Conservation (phyloP, 2,888 invertebrate species). For the Zaprionus lineosus region DNA sequence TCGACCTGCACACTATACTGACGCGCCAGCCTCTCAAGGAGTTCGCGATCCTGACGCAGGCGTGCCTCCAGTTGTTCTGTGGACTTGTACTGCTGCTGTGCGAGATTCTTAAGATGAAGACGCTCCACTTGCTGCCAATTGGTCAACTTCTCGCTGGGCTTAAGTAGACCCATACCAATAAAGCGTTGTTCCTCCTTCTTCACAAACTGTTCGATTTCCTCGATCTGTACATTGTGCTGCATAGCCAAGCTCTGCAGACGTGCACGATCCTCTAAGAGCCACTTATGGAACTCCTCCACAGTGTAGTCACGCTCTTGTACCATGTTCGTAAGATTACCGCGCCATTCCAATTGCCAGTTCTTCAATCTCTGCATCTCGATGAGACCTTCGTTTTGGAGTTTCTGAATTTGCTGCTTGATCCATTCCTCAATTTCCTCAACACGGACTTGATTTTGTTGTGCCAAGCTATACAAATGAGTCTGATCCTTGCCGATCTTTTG, state of each 20-base stretch:
- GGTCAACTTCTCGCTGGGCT: conserved; percentile 78
- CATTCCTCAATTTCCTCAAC: conserved; percentile 81
- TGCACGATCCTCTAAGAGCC: conserved; percentile 75
- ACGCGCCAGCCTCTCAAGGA: conserved; percentile 74
- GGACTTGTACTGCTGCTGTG: conserved; percentile 79
- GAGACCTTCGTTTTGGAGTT: conserved; percentile 75
- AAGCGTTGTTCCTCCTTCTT: conserved; percentile 78
- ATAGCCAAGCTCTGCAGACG: conserved; percentile 78
- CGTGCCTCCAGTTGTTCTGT: conserved; percentile 80
- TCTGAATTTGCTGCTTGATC: conserved; percentile 79
- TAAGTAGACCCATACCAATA: conserved; percentile 77
- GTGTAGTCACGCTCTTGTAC: conserved; percentile 80
- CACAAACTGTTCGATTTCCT: conserved; percentile 80
- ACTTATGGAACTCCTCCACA: conserved; percentile 80
- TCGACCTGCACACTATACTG: conserved; percentile 81
- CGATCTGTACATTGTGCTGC: conserved; percentile 80
- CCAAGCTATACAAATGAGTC: conserved; percentile 75
- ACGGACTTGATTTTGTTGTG: conserved; percentile 79
- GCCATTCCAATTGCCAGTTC: conserved; percentile 80
- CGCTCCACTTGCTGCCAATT: conserved; percentile 81
- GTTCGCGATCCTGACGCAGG: conserved; percentile 77
- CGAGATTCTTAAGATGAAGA: conserved; percentile 78
- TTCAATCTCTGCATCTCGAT: conserved; percentile 76
- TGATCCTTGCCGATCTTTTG: conserved; percentile 75
- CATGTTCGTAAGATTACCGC: conserved; percentile 77